These are phyloP conservation scores for Danaus chrysippus DNA, from an alignment of 2,888 invertebrate genomes.

Conservation along the genomic window DNA sequence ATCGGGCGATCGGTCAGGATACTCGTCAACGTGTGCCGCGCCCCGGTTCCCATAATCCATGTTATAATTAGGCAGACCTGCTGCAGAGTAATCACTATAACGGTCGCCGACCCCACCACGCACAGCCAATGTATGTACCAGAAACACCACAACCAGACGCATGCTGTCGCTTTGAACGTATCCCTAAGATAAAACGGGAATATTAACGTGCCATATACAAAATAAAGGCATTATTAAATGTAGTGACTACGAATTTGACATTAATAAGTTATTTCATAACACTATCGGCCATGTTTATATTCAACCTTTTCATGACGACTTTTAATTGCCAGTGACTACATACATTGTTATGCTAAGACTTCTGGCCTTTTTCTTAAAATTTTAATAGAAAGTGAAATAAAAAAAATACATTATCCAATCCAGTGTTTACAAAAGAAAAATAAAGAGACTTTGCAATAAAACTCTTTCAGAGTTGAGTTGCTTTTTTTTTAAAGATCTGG, in stretches of 20 bases:
- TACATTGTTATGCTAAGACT: neutral
- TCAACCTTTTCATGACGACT: constrained; percentile 2
- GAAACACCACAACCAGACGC: constrained; percentile 36
- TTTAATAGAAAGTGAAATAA: neutral
- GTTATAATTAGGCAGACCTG: constrained; percentile 57
- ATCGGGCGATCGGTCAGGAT: constrained; percentile 52
- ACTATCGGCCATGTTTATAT: constrained; percentile 6
- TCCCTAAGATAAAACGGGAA: constrained; percentile 12
- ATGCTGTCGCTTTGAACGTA: constrained; percentile 24
- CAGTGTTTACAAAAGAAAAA: no score
- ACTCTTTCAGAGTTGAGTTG: no score
- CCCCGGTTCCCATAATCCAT: constrained; percentile 44
- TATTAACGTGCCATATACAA: constrained; percentile 25
- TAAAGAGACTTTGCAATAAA: no score
- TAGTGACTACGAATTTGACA: constrained; percentile 67
- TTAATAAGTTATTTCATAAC: constrained; percentile 26
- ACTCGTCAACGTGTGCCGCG: constrained; percentile 42
- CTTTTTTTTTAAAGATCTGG: constrained; percentile 1
- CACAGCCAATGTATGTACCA: constrained; percentile 40
- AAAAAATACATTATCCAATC: no score
- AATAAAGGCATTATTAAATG: constrained; percentile 52
- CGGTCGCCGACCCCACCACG: constrained; percentile 34
- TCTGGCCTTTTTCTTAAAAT: neutral
- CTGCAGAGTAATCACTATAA: constrained; percentile 56
- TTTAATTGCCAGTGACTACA: constrained; percentile 12